Evolutionary conservation across 2,113 vertebrate genomes (phyloP), one percentile per base, ranked within the genome.

Genomic region (Calonectris borealis): DNA sequence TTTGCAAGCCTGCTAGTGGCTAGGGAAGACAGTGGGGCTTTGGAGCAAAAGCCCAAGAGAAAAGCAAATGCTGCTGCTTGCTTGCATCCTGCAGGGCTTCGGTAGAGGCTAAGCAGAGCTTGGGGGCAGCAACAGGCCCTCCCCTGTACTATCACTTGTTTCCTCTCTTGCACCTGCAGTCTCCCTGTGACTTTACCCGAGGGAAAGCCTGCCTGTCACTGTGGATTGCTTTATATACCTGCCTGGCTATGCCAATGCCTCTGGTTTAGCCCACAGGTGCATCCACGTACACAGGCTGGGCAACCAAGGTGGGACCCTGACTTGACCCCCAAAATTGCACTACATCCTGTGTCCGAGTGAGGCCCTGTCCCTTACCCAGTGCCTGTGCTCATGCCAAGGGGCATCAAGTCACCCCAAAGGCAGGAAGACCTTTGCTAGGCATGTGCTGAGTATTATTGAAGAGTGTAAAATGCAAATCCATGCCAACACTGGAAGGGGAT

Each of bases 211-310:
- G 46, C 57, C 31, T n/a, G 54, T 48, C 26, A 5, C 31, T 20
- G 58, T 14, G 55, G 26, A 18, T 36, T 22, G 42, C 42, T 83
- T 68, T 24, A 10, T 6, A 8, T 11, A n/a, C 42, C 77, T 61
- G 80, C 32, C 60, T 6, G 36, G 40, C 55, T 48, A 0, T 20
- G 60, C 46, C 48, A 61, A 46, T 0, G 7, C 13, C 57, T 66
- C 86, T 17, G 26, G 5, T 14, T 42, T 31, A 73, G 78, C 44
- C 48, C 51, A 32, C n/a, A 15, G 0, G 0, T 1, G 29, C 11
- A 14, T 12, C 34, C 8, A 2, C 2, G 9, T 2, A 26, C 2
- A 0, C 31, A 26, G 64, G 38, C 16, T 73, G n/a, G 16, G 44
- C 3, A 34, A 8, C 6, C 11, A 9, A 68, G 54, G 62, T 11